A percentile compares a stretch with the other conserved stretches of the same genome.
Conservation (phyloP, 2,888 invertebrate species). For the Drosophila meridiana region DNA sequence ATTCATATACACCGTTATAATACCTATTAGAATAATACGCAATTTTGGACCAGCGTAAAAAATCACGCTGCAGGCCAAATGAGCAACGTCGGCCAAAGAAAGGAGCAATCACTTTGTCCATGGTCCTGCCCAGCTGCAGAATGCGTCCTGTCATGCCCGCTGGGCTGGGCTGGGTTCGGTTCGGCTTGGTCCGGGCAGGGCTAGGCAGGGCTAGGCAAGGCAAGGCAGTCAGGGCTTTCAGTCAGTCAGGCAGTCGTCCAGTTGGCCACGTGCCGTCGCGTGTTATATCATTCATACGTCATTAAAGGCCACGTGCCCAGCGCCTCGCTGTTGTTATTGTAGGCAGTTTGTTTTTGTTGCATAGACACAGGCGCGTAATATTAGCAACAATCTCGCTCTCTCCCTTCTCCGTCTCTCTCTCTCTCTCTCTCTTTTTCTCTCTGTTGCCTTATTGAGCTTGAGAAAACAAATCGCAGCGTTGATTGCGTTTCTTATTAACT, state of each 20-base stretch:
- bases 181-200: not conserved
- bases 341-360: slow-evolving; percentile 74
- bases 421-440: not conserved
- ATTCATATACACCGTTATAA: slow-evolving; percentile 13
- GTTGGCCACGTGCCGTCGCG: slow-evolving; percentile 75
- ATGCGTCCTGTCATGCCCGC: slow-evolving; percentile 66
- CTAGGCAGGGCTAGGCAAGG: slow-evolving; percentile 9
- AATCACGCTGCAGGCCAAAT: slow-evolving; percentile 64
- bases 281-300: slow-evolving; percentile 86
- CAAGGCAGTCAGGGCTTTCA: not conserved
- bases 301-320: slow-evolving; percentile 85
- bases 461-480: slow-evolving; percentile 83
- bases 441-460: slow-evolving; percentile 68
- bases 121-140: slow-evolving; percentile 21
- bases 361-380: slow-evolving; percentile 60
- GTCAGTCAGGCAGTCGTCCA: slow-evolving; percentile 51
- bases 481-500: slow-evolving; percentile 83
- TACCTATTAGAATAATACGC: slow-evolving; percentile 66
- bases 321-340: slow-evolving; percentile 59
- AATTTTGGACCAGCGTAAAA: slow-evolving; percentile 40
- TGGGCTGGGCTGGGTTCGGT: slow-evolving; percentile 11
- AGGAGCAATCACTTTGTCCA: slow-evolving; percentile 65
- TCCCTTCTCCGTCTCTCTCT: not conserved
- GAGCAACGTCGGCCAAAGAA: slow-evolving; percentile 56
- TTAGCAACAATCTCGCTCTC: slow-evolving; percentile 58